Conservation (phyloP, 2,797 vertebrate genomes). For the Labeo calbasu region DNA sequence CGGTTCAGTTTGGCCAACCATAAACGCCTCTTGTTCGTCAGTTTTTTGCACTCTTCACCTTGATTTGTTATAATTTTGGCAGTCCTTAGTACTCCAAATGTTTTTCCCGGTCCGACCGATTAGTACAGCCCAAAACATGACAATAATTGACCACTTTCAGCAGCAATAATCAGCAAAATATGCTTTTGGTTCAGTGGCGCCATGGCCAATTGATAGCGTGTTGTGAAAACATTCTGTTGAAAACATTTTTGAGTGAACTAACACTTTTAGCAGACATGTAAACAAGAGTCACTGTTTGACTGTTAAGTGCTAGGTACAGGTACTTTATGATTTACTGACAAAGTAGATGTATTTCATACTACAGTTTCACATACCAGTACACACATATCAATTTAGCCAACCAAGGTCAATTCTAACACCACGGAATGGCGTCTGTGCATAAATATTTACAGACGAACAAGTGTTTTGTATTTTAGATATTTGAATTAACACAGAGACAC, state of each 20-base stretch:
- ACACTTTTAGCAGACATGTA: background rate
- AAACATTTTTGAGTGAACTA: background rate
- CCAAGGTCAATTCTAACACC: background rate
- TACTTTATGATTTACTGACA: background rate
- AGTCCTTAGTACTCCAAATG: too few relatives aligned
- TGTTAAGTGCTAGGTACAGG: background rate
- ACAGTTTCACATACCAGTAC: background rate
- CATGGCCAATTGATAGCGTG: too few relatives aligned
- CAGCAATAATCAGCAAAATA: too few relatives aligned
- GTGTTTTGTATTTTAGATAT: background rate
- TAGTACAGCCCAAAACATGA: too few relatives aligned
- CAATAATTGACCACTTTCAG: too few relatives aligned
- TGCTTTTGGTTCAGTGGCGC: too few relatives aligned
- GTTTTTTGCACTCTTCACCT: too few relatives aligned
- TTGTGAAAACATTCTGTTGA: too few relatives aligned
- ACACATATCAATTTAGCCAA: background rate
- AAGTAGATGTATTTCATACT: background rate
- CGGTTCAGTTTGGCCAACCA: too few relatives aligned
- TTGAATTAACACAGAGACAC: background rate
- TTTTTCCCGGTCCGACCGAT: too few relatives aligned
- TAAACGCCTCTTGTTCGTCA: too few relatives aligned
- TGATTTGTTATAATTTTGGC: too few relatives aligned
- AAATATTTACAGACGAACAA: background rate
- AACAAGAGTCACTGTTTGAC: background rate
- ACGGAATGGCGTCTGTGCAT: background rate